phyloP scores from a whole-genome alignment of 2,797 vertebrate genomes.

The Danio jaintianensis region DNA sequence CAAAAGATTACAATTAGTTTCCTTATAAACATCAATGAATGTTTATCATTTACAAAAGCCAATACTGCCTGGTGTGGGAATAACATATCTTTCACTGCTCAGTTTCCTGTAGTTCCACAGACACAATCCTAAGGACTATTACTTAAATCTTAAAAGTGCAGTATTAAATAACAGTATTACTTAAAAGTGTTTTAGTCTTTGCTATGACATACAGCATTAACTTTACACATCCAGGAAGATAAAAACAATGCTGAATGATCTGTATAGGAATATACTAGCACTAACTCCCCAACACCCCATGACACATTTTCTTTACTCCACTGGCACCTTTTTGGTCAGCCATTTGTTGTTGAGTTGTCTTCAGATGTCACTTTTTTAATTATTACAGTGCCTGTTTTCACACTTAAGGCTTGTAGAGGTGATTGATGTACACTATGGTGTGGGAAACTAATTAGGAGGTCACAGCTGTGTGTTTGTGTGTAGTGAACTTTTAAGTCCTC shows the following conservation, averaged over 20 bases:
- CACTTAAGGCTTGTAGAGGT: conserved; percentile 20
- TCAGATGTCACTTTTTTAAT: conserved; percentile 25
- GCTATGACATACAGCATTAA: conserved; percentile 8
- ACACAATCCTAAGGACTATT: background rate
- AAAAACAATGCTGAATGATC: background rate
- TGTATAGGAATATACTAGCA: background rate
- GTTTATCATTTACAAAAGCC: background rate
- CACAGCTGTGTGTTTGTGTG: conserved; percentile 3
- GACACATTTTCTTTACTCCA: conserved; percentile 30
- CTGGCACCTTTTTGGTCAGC: conserved; percentile 21
- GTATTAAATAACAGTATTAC: too few relatives aligned
- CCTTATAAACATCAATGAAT: too few relatives aligned
- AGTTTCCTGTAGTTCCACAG: background rate
- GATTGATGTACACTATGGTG: conserved; percentile 32
- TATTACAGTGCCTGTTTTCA: conserved; percentile 43
- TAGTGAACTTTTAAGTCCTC: background rate
- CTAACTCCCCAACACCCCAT: background rate
- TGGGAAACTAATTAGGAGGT: conserved; percentile 40
- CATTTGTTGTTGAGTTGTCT: conserved; percentile 28
- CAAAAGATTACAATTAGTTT: background rate
- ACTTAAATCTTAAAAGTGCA: background rate
- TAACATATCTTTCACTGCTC: background rate
- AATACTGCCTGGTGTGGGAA: background rate
- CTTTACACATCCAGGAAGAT: background rate
- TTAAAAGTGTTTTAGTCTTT: conserved; percentile 13